Evolutionary conservation across 2,113 vertebrate genomes (phyloP).

Genomic region (Chaetodon auriga): DNA sequence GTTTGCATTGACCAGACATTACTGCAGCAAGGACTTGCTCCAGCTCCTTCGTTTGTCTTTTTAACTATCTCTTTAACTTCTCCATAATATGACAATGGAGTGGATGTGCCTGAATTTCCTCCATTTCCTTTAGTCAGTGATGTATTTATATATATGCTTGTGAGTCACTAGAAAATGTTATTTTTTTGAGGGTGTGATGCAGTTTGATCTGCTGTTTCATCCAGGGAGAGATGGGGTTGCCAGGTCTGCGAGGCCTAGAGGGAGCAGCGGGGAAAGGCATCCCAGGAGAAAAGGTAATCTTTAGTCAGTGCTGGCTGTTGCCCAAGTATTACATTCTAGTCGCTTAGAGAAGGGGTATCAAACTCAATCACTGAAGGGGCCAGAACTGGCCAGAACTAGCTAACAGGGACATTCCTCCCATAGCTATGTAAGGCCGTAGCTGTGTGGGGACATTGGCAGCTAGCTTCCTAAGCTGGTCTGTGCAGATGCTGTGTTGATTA

Average conservation of each 20-base stretch:
- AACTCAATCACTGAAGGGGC: too few species aligned
- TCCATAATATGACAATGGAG: too few species aligned
- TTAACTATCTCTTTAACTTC: neutral
- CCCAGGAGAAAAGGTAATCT: slow-evolving; percentile 82
- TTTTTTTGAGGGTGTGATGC: neutral
- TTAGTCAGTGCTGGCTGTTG: neutral
- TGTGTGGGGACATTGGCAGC: too few species aligned
- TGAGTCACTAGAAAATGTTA: neutral
- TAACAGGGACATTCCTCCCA: too few species aligned
- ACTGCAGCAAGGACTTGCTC: neutral
- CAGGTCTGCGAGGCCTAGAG: slow-evolving; percentile 75
- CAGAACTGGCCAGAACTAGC: too few species aligned
- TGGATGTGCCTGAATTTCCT: too few species aligned
- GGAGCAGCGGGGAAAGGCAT: slow-evolving; percentile 78
- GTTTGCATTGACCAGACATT: neutral
- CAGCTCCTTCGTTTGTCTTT: neutral
- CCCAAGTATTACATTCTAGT: neutral
- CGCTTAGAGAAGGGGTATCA: neutral
- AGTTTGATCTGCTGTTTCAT: slow-evolving; percentile 4
- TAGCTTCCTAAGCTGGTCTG: too few species aligned
- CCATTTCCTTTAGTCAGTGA: too few species aligned
- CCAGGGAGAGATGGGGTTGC: slow-evolving; percentile 81
- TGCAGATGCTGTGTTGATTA: too few species aligned
- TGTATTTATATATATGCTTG: too few species aligned
- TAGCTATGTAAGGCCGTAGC: too few species aligned